Base-by-base conservation (phyloP, 2,113 vertebrate genomes). In the Odontesthes bonariensis region DNA sequence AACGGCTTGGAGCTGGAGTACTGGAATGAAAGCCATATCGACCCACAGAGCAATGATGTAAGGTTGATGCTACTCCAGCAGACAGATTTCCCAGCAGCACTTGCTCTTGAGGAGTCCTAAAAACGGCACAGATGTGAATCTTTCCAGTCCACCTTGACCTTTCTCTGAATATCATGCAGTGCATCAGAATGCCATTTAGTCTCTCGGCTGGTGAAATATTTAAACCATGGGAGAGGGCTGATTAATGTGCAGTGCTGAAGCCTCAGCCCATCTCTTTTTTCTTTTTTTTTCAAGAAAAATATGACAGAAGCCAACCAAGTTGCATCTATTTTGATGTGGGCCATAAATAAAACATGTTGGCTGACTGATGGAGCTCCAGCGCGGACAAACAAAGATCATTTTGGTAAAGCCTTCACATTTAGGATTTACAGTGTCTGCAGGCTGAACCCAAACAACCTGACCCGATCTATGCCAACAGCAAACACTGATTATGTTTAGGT, bases 181-280 rank as follows among this genome's bases (percentile, higher is more conserved):
- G 52, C 88, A 86, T 91, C 88, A 87, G 74, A 73, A 86, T 69
- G 82, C 82, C 85, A 89, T 92, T 90, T 85, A 54, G 75, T 87
- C 87, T 86, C 79, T 69, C 13, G 6, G 82, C 75, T 87, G 59
- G 85, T 93, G 89, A 94, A 94, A 92, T 92, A 93, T 94, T 94
- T 84, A 93, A 86, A 88, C 40, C 16, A 23, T 51, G 19, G 82
- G 73, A 75, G 77, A 81, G 46, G 67, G 73, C 75, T 85, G 62
- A 71, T 79, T 47, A 67, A 75, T 83, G 83, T 73, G 83, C 83
- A 69, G 77, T 59, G 5, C 81, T 13, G 55, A 66, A 72, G 75
- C 64, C 72, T 71, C 19, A 2, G 6, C 31, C 17, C 19, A 7
- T 40, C 49, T 62, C 60, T 73, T 67, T 23, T n/a, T 6, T 8